Evolutionary conservation across 2,113 vertebrate species (phyloP), one percentile per base, ranked within the genome.

Genomic region (Anoura caudifer): DNA sequence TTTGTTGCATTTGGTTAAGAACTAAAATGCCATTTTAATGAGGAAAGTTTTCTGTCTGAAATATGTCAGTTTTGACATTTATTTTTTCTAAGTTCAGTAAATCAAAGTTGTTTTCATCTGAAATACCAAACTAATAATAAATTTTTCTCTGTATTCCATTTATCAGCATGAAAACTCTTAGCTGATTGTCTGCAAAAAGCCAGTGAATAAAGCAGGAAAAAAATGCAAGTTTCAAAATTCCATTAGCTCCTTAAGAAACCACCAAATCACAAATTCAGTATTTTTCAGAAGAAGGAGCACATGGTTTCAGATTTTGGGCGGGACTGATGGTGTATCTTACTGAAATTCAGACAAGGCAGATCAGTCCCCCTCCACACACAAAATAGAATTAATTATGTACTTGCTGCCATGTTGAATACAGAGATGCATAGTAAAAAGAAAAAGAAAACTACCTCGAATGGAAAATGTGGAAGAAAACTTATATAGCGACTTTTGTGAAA

Each of bases 71-170:
- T 98, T 96, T 96, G 73, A 95, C 59, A 96, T 84, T 47, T 86
- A 63, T 91, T 33, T 83, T 56, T 96, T 97, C 81, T 67, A 85
- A 92, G n/a, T 69, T 89, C 67, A 96, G 77, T 93, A 98, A 98
- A 98, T 98, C 70, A 98, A 96, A 97, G 75, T 59, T 94, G 36
- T 38, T 97, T 95, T 89, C 36, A 87, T 93, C 76, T 97, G 72
- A 97, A 98, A 97, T 97, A 97, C 13, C 96, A 98, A 97, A 94
- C 95, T 91, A 92, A 87, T 52, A 97, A 98, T 95, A 96, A 97
- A 95, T 96, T 75, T 96, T 91, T 90, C 41, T 96, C 12, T 85
- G 80, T 24, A 36, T 72, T 95, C 77, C 28, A 88, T 97, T 96
- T 90, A 79, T 94, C 95, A 94, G 77, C 47, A 73, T 67, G 38